phyloP scores from a whole-genome alignment of 2,888 invertebrate species.

The Philereme transversata region DNA sequence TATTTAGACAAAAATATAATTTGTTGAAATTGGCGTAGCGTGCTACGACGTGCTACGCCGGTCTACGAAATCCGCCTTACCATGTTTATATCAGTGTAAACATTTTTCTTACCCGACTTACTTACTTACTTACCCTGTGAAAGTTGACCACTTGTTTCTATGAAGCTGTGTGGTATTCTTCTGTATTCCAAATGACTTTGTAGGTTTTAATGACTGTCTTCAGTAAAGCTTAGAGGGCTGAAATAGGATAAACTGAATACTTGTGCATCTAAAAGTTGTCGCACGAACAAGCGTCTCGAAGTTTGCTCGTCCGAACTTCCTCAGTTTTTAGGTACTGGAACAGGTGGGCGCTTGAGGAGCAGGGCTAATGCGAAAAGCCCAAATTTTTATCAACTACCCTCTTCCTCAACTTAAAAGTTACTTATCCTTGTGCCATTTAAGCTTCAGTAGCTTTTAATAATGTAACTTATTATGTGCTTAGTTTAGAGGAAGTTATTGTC shows the following conservation, averaged over 20 bases:
- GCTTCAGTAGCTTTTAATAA: not conserved
- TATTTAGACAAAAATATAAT: no score
- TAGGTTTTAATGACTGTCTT: no score
- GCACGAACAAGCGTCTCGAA: conserved; percentile 5
- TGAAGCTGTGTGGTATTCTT: no score
- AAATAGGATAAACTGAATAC: not conserved
- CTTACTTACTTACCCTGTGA: no score
- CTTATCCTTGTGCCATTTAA: conserved; percentile 6
- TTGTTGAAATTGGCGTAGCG: not conserved
- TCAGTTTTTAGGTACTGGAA: conserved; percentile 41
- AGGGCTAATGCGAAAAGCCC: conserved; percentile 26
- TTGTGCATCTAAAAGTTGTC: not conserved
- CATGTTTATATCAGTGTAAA: no score
- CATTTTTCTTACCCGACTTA: no score
- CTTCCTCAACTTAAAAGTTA: conserved; percentile 15
- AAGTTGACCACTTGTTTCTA: no score
- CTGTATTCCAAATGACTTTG: no score
- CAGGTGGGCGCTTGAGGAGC: conserved; percentile 19
- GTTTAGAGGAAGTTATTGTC: not conserved
- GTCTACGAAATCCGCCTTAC: not conserved
- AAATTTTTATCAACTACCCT: conserved; percentile 27
- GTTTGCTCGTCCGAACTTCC: conserved; percentile 13
- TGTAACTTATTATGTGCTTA: not conserved
- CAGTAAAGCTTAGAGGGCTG: no score
- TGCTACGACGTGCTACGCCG: not conserved